Percentiles rank a stretch among this genome's conserved stretches.
Conservation (phyloP, 2,113 vertebrate species). For the Irena cyanogastra region DNA sequence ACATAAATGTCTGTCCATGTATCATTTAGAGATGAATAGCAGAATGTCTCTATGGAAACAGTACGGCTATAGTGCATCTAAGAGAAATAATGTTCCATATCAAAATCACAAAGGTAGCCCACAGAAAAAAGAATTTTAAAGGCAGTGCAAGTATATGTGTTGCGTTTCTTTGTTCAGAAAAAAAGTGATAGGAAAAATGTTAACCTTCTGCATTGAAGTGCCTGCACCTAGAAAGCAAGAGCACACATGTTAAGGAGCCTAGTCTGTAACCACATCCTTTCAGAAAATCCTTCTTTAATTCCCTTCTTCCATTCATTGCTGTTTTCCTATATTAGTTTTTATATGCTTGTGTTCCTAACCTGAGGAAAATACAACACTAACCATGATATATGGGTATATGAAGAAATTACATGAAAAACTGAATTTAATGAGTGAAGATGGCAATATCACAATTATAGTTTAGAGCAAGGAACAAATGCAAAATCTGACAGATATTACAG, state of each 20-base stretch:
- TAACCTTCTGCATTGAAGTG: background rate
- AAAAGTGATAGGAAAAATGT: background rate
- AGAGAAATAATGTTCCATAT: background rate
- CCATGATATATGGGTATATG: background rate
- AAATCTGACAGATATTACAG: background rate
- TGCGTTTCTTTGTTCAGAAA: background rate
- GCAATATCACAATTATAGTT: background rate
- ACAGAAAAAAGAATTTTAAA: background rate
- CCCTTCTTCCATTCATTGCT: background rate
- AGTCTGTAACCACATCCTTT: background rate
- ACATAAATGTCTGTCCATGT: background rate
- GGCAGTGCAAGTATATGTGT: accelerated
- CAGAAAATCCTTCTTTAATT: background rate
- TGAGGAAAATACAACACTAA: background rate
- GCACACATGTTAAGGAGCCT: background rate
- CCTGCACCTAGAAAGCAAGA: background rate
- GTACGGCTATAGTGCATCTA: background rate
- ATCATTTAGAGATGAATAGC: background rate
- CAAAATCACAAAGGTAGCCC: background rate
- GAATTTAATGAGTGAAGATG: background rate
- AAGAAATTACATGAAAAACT: background rate
- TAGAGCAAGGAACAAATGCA: background rate
- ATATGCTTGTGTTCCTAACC: background rate
- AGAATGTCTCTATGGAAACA: slow-evolving; percentile 55
- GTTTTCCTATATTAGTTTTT: background rate